A percentile compares a stretch with the other conserved stretches of the same genome.
Conservation (phyloP, 1,140 invertebrate genomes). For the Rhizoglyphus robini region DNA sequence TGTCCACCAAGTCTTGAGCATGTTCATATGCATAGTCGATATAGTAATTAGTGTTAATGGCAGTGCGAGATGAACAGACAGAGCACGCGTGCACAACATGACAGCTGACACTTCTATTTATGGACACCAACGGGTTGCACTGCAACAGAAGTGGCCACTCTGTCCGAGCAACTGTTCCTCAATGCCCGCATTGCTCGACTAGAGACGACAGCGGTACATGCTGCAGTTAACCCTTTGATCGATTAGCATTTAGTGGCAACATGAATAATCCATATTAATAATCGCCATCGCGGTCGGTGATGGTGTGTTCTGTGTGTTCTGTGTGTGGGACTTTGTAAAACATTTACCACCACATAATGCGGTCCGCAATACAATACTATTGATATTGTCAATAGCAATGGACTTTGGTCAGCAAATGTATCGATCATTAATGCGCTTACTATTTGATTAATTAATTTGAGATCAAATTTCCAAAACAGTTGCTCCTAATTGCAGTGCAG, state of each 20-base stretch:
- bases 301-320: too few species aligned
- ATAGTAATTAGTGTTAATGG: constrained; percentile 1
- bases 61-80: not conserved
- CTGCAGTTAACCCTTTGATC: constrained; percentile 11
- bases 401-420: not conserved
- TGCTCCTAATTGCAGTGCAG: not conserved
- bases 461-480: not conserved
- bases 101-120: not conserved
- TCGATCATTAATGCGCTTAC: not conserved
- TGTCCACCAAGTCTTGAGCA: not conserved
- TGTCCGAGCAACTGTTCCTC: not conserved
- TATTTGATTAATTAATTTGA: constrained; percentile 3
- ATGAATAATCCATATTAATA: constrained; percentile 10
- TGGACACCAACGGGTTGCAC: not conserved
- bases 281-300: not conserved
- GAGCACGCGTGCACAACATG: not conserved
- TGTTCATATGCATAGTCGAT: not conserved
- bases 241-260: constrained; percentile 8
- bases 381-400: not conserved
- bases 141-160: not conserved
- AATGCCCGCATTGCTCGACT: not conserved
- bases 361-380: too few species aligned
- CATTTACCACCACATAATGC: not conserved
- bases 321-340: too few species aligned
- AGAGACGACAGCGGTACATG: not conserved